Evolutionary conservation across 2,113 vertebrate genomes (phyloP).

Genomic region (Hirundichthys speculiger): DNA sequence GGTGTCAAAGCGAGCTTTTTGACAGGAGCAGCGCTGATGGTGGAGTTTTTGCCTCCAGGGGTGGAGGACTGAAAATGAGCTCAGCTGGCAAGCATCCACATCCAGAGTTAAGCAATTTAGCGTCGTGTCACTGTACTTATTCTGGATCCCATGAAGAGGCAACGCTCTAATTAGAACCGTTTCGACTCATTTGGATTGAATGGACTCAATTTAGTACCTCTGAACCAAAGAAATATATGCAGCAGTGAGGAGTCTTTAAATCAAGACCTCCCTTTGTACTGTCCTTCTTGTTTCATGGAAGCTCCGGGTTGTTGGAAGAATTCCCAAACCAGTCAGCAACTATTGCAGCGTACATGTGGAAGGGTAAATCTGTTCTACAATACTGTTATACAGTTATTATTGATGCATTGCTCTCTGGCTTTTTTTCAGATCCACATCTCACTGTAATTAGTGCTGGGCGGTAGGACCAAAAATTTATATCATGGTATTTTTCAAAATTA

Average conservation of each 20-base stretch:
- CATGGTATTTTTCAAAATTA: too few species aligned
- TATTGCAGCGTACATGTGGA: not conserved
- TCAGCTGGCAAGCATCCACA: constrained; percentile 66
- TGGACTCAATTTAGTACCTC: constrained; percentile 33
- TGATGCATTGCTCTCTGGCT: not conserved
- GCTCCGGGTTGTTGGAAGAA: not conserved
- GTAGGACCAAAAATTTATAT: too few species aligned
- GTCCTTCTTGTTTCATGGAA: constrained; percentile 3
- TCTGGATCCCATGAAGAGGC: constrained; percentile 43
- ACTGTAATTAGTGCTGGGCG: not conserved
- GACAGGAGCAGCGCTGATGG: constrained; percentile 57
- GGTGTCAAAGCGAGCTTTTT: constrained; percentile 68
- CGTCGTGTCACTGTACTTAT: constrained; percentile 52
- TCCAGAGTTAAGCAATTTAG: constrained; percentile 60
- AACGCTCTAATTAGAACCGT: constrained; percentile 52
- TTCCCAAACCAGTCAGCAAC: not conserved
- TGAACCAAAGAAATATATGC: constrained; percentile 14
- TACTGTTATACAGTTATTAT: too few species aligned
- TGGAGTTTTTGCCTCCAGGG: constrained; percentile 53
- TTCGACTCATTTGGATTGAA: constrained; percentile 43
- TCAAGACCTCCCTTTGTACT: not conserved
- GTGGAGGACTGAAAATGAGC: constrained; percentile 61
- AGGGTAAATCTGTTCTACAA: not conserved
- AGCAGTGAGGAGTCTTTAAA: constrained; percentile 3
- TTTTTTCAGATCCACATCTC: not conserved